These are phyloP conservation scores for Eulemur macaco DNA, from an alignment of 2,113 vertebrate species.

Conservation along the genomic window DNA sequence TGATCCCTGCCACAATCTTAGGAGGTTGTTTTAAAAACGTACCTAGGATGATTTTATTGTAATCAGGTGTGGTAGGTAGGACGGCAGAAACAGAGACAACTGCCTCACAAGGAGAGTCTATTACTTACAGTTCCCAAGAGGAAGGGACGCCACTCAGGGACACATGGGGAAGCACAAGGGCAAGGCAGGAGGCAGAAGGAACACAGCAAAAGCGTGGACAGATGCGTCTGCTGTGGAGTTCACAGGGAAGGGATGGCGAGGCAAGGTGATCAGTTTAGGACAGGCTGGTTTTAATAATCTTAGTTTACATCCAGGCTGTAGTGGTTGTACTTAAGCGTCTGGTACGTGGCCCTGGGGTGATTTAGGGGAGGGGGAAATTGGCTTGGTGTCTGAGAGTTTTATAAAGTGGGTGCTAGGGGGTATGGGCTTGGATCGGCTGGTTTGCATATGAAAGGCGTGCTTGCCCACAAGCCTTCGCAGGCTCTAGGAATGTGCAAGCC, in stretches of 20 bases:
- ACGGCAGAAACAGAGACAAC: neutral
- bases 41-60: neutral
- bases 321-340: too few relatives aligned
- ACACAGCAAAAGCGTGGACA: accelerated
- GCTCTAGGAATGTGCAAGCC: neutral
- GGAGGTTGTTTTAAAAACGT: neutral
- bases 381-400: neutral
- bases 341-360: neutral
- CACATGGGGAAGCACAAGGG: neutral
- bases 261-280: neutral
- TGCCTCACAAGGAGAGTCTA: neutral
- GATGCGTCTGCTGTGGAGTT: neutral
- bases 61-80: neutral
- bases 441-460: neutral
- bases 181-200: neutral
- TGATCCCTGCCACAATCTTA: neutral
- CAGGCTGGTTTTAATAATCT: too few relatives aligned
- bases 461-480: neutral
- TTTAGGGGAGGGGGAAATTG: too few relatives aligned
- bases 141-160: neutral
- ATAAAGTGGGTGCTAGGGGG: neutral
- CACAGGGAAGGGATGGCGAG: neutral
- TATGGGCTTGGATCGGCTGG: neutral
- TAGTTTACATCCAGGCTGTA: neutral
- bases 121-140: neutral